Percentiles rank a stretch among this genome's conserved stretches.
phyloP scores from a whole-genome alignment of 1,140 invertebrate species.

The Anastatus disparis region DNA sequence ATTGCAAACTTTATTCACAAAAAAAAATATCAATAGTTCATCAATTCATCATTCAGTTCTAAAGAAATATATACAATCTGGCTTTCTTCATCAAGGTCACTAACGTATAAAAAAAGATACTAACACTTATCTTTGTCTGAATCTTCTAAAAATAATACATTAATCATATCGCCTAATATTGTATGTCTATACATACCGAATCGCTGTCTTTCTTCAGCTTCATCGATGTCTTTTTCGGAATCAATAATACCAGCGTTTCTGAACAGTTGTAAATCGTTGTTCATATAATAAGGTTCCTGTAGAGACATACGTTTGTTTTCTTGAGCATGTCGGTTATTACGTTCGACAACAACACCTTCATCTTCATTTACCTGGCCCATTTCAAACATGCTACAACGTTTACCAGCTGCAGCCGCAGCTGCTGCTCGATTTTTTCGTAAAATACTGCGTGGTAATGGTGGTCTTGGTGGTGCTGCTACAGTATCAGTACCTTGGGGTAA shows the following conservation, averaged over 20 bases:
- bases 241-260: constrained; percentile 54
- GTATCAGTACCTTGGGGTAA: constrained; percentile 68
- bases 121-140: too few species aligned
- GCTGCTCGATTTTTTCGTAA: constrained; percentile 72
- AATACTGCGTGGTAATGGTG: constrained; percentile 78
- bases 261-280: constrained; percentile 67
- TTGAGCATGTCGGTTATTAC: constrained; percentile 46
- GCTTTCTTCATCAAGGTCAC: too few species aligned
- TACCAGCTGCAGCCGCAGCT: constrained; percentile 59
- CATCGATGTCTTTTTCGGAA: constrained; percentile 64
- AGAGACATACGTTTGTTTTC: constrained; percentile 77
- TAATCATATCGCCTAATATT: too few species aligned
- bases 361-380: constrained; percentile 71
- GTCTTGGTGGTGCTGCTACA: constrained; percentile 71
- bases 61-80: too few species aligned
- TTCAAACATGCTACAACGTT: constrained; percentile 85
- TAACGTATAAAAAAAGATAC: too few species aligned
- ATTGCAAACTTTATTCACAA: too few species aligned
- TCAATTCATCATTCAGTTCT: too few species aligned
- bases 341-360: constrained; percentile 53
- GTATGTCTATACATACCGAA: constrained; percentile 32
- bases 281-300: constrained; percentile 77
- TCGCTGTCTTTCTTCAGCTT: constrained; percentile 60
- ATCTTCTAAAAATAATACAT: too few species aligned
- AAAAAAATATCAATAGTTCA: too few species aligned